phyloP scores from a whole-genome alignment of 2,113 vertebrate genomes.

The Psammodynastes pulverulentus region DNA sequence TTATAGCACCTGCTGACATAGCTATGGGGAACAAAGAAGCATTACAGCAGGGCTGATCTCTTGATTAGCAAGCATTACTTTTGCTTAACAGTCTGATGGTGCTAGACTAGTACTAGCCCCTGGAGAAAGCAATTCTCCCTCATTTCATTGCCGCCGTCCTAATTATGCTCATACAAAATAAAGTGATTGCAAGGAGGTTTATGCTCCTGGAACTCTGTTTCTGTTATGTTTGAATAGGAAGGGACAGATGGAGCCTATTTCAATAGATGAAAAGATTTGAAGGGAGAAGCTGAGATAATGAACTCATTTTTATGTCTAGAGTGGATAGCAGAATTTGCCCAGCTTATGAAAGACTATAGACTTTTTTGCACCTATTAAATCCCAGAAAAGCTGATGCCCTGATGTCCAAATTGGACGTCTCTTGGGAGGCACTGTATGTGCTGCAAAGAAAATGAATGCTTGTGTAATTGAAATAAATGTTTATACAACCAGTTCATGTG shows the following conservation, averaged over 20 bases:
- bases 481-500: not conserved
- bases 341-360: not conserved
- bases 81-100: constrained; percentile 23
- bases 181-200: constrained; percentile 23
- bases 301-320: not conserved
- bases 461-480: not conserved
- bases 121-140: constrained; percentile 28
- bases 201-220: constrained; percentile 8
- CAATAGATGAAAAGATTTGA: constrained; percentile 5
- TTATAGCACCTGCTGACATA: not conserved
- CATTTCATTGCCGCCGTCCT: constrained; percentile 12
- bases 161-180: constrained; percentile 20
- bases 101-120: not conserved
- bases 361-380: not conserved
- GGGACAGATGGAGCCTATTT: constrained; percentile 25
- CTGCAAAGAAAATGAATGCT: not conserved
- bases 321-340: not conserved
- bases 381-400: not conserved
- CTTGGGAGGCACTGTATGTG: not conserved
- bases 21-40: not conserved
- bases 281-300: not conserved
- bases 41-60: not conserved
- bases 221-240: constrained; percentile 14
- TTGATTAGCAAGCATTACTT: constrained; percentile 21
- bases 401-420: not conserved